These are phyloP conservation scores for Pogoniulus pusillus DNA, from an alignment of 2,797 vertebrate genomes.

Conservation along the genomic window DNA sequence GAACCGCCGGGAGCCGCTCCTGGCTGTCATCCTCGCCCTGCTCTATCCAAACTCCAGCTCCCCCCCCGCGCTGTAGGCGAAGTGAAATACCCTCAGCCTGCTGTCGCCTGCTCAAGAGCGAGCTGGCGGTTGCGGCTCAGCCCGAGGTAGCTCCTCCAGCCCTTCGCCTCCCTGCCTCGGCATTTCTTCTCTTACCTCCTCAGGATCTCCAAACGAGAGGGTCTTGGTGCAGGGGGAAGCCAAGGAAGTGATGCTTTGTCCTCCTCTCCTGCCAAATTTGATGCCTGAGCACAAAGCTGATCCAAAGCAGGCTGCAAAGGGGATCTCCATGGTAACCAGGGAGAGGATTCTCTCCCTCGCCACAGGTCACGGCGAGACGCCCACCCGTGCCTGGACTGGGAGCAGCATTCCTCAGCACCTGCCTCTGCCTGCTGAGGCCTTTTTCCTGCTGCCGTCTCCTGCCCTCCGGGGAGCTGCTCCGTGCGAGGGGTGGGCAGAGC, in stretches of 20 bases:
- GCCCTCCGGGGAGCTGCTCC: not conserved
- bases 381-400: conserved; percentile 21
- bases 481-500: not conserved
- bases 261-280: conserved; percentile 28
- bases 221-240: no score
- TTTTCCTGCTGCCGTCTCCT: not conserved
- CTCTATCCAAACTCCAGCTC: no score
- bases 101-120: no score
- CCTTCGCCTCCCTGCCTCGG: no score
- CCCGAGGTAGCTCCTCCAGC: no score
- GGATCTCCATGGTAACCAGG: conserved; percentile 50
- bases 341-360: conserved; percentile 15
- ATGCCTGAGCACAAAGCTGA: conserved; percentile 5
- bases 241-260: not conserved
- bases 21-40: no score
- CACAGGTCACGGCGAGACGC: conserved; percentile 25
- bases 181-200: no score
- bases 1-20: no score
- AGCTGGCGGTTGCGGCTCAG: no score
- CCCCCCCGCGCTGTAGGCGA: no score
- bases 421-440: not conserved
- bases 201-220: no score
- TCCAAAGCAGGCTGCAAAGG: conserved; percentile 41
- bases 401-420: conserved; percentile 10
- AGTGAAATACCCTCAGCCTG: no score